Evolutionary conservation across 2,888 invertebrate genomes (phyloP).

Genomic region (Ethmia dodecea): DNA sequence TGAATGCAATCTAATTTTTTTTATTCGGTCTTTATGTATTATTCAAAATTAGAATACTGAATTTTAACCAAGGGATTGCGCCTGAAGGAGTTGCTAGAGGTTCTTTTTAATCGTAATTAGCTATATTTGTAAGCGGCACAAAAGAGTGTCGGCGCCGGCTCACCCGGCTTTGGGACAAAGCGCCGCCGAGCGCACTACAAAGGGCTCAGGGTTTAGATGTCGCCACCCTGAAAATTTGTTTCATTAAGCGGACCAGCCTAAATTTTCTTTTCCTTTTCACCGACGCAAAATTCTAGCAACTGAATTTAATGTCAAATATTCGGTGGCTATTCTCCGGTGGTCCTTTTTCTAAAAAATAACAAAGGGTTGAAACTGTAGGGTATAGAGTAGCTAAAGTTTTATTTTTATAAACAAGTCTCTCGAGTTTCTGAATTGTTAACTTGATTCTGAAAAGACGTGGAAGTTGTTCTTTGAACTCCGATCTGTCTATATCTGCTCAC

Average conservation of each 20-base stretch:
- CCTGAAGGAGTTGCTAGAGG: constrained; percentile 25
- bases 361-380: constrained; percentile 41
- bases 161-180: constrained; percentile 54
- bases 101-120: constrained; percentile 67
- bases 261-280: constrained; percentile 58
- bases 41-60: too few relatives aligned
- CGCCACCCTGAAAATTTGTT: constrained; percentile 70
- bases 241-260: constrained; percentile 62
- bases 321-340: constrained; percentile 47
- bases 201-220: constrained; percentile 70
- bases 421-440: constrained; percentile 9
- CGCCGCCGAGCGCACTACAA: constrained; percentile 54
- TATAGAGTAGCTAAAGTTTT: constrained; percentile 38
- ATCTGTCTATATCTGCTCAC: neutral
- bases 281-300: constrained; percentile 44
- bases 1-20: too few relatives aligned
- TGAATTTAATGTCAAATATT: constrained; percentile 46
- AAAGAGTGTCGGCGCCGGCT: constrained; percentile 53
- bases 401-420: constrained; percentile 20
- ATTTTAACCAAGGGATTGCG: constrained; percentile 8
- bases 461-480: neutral
- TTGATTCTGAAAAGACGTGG: neutral
- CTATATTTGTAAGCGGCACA: constrained; percentile 63
- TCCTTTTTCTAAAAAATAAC: constrained; percentile 41
- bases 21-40: too few relatives aligned